Base-by-base conservation (phyloP, 2,113 vertebrate genomes). In the Phrynosoma platyrhinos region DNA sequence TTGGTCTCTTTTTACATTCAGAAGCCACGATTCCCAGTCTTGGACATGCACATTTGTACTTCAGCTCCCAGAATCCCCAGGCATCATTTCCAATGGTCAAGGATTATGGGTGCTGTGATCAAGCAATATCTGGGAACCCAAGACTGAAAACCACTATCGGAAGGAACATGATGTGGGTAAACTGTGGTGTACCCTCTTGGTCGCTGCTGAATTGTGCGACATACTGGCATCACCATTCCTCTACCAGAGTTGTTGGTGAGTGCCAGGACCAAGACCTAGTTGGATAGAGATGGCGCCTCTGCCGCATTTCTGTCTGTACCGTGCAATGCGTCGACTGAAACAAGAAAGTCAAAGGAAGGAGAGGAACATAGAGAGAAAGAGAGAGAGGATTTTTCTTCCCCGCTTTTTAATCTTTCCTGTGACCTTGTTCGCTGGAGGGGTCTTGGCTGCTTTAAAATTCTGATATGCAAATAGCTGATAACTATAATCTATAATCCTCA, bases 351-450 rank as follows among this genome's bases (percentile, higher is more conserved):
- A 18, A 83, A 80, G 68, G 81, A 78, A 58, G 4, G 21, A 85
- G 53, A 69, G 12, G 25, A 66, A 85, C 66, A 77, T 64, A 14
- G 66, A 18, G 83, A 84, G 62, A 92, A 55, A 90, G 90, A 79
- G 77, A n/a, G 47, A 21, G 77, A 55, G 6, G 14, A 94, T 96
- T 94, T 16, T 12, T 4, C 84, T 9, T 36, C 40, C 62, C 25
- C 80, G 64, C 80, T 79, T 68, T 74, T 62, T 76, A 88, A 95
- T 98, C 97, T 98, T 96, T 92, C 95, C 72, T 96, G 95, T 97
- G 97, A 97, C 97, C 97, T 98, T 97, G 97, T 95, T 96, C 79
- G 86, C 96, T 93, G 94, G 93, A 97, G 97, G 96, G 97, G 96
- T 96, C 96, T 77, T 95, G 95, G 91, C 96, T 93, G 93, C 95